Evolutionary conservation across 2,888 invertebrate species (phyloP), one percentile per base, ranked within the genome.

Genomic region (Busseola fusca): DNA sequence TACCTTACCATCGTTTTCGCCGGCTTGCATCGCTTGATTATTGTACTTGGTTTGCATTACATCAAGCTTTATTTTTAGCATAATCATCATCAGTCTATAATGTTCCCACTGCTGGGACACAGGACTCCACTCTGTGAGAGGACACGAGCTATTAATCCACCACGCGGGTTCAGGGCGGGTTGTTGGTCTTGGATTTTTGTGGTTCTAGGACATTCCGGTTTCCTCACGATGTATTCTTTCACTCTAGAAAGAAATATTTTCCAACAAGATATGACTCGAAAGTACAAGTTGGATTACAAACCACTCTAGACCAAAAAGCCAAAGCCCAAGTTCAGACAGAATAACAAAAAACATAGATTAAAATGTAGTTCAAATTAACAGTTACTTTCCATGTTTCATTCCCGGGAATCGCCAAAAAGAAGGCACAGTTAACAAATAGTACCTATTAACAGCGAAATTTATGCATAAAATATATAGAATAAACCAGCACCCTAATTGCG

Each of bases 381-480:
- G 45, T 65, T 37, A 42, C 16, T 63, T 63, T 50, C 30, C 16
- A 2, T 62, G 30, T 73, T 65, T 63, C 21, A 59, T 62, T 54
- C 10, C 52, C 45, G 64, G 18, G 30, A 56, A 42, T 69, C 25
- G 30, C 68, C 63, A 48, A 63, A 71, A 75, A 80, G 67, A 68
- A 62, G 54, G 45, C n/a, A 63, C 65, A 50, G 48, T 79, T 63
- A 65, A 68, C 75, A 75, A 79, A 79, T 79, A 79, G 71, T 71
- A 69, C 58, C 42, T n/a, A 75, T 75, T 80, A 71, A 65, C 62
- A 56, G 62, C 27, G 12, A 59, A 80, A 56, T 75, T 80, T 71
- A 52, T 56, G 42, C 30, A 56, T 57, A 68, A 66, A 75, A 71
- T 65, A 63, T 56, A 68, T 42, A 52, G 5, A 56, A 60, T 21